Evolutionary conservation across 2,888 invertebrate genomes (phyloP).

Genomic region (Hyppa rectilinea): DNA sequence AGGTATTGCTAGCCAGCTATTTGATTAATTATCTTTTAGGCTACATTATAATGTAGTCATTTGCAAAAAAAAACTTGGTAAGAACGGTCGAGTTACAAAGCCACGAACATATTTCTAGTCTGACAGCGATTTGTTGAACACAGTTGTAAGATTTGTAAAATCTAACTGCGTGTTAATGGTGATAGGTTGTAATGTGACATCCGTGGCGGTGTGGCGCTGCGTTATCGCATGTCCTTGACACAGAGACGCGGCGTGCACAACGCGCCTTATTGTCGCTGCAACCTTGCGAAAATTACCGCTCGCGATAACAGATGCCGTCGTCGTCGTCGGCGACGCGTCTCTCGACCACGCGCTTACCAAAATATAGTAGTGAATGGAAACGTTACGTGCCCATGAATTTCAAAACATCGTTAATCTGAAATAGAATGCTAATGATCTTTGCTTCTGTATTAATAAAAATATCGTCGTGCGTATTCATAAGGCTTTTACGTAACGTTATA

Average conservation of each 20-base stretch:
- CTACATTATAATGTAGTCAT: not conserved
- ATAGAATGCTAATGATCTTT: slow-evolving; percentile 70
- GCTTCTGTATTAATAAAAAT: slow-evolving; percentile 62
- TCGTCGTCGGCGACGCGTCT: slow-evolving; percentile 70
- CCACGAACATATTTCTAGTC: slow-evolving; percentile 1
- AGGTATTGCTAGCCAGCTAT: not conserved
- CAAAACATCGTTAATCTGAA: slow-evolving; percentile 69
- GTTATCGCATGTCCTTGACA: slow-evolving; percentile 90
- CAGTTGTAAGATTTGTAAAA: slow-evolving; percentile 45
- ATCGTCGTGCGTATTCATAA: slow-evolving; percentile 44
- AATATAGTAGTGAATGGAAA: slow-evolving; percentile 75
- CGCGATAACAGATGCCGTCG: slow-evolving; percentile 82
- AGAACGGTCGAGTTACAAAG: not conserved
- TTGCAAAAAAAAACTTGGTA: slow-evolving; percentile 4
- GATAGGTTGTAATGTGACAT: slow-evolving; percentile 74
- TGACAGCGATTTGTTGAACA: slow-evolving; percentile 11
- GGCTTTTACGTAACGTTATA: slow-evolving; percentile 26
- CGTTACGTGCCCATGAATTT: slow-evolving; percentile 71
- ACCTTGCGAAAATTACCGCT: slow-evolving; percentile 88
- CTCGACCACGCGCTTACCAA: slow-evolving; percentile 71
- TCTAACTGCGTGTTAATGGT: slow-evolving; percentile 58
- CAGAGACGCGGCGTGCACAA: slow-evolving; percentile 88
- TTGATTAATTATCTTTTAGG: not conserved
- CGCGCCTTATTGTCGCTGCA: slow-evolving; percentile 87
- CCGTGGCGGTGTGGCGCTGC: slow-evolving; percentile 78